phyloP scores from a whole-genome alignment of 2,888 invertebrate genomes.

The Metopia argyrocephala region DNA sequence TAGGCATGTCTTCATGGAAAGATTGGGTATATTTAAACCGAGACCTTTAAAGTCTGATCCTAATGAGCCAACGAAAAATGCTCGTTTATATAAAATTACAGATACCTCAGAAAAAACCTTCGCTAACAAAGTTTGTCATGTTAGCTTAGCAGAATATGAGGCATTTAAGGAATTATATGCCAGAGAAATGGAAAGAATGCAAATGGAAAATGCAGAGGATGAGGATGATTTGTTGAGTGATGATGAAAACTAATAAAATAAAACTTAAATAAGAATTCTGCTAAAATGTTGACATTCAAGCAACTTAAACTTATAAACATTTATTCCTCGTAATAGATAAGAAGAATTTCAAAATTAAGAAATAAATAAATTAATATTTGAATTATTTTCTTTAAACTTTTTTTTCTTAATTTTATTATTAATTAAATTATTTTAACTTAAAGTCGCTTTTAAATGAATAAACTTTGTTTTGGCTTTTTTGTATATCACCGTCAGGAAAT shows the following conservation, averaged over 20 bases:
- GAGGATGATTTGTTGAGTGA: constrained; percentile 54
- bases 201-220: constrained; percentile 59
- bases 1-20: constrained; percentile 75
- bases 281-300: neutral
- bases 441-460: too few species aligned
- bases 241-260: constrained; percentile 35
- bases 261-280: neutral
- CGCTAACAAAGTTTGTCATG: constrained; percentile 76
- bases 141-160: constrained; percentile 76
- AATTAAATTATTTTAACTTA: too few species aligned
- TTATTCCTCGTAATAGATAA: too few species aligned
- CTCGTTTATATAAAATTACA: constrained; percentile 75
- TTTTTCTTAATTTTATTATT: too few species aligned
- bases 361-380: too few species aligned
- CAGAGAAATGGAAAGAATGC: constrained; percentile 69
- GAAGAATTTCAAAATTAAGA: too few species aligned
- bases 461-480: too few species aligned
- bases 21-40: constrained; percentile 76
- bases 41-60: constrained; percentile 73
- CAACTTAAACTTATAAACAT: neutral
- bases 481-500: too few species aligned
- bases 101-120: constrained; percentile 77
- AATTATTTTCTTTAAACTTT: too few species aligned
- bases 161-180: constrained; percentile 75
- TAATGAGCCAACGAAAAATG: constrained; percentile 74